phyloP scores from a whole-genome alignment of 2,797 vertebrate species.

The Crypturellus tataupa region DNA sequence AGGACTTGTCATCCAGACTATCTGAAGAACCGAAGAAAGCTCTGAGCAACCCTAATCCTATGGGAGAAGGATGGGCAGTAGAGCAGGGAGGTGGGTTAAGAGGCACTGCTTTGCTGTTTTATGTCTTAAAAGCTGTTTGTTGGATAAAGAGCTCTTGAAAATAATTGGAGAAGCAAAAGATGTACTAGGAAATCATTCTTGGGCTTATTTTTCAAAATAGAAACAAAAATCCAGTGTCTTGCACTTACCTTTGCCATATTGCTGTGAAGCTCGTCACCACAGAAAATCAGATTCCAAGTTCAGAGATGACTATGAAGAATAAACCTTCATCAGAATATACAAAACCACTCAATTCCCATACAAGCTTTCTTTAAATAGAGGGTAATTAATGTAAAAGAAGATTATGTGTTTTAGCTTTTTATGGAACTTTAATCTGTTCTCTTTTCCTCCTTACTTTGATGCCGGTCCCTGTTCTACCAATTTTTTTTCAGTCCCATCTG shows the following conservation, averaged over 20 bases:
- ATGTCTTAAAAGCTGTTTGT: not conserved
- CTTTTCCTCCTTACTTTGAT: not conserved
- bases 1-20: not conserved
- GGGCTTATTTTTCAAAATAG: not conserved
- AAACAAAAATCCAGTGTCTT: not conserved
- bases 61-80: not conserved
- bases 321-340: not conserved
- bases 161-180: not conserved
- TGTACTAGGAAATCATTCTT: not conserved
- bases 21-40: not conserved
- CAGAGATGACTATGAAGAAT: not conserved
- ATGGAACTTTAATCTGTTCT: not conserved
- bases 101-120: not conserved
- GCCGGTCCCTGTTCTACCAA: not conserved
- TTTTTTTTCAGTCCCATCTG: not conserved
- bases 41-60: not conserved
- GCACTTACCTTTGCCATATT: not conserved
- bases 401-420: not conserved
- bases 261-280: not conserved
- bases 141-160: not conserved
- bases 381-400: not conserved
- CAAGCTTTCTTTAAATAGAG: not conserved
- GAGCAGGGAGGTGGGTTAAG: not conserved
- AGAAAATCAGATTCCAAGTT: conserved; percentile 2
- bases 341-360: not conserved